Percentiles rank a stretch among this genome's conserved stretches.
Conservation (phyloP, 2,113 vertebrate species). For the Syngnathoides biaculeatus region DNA sequence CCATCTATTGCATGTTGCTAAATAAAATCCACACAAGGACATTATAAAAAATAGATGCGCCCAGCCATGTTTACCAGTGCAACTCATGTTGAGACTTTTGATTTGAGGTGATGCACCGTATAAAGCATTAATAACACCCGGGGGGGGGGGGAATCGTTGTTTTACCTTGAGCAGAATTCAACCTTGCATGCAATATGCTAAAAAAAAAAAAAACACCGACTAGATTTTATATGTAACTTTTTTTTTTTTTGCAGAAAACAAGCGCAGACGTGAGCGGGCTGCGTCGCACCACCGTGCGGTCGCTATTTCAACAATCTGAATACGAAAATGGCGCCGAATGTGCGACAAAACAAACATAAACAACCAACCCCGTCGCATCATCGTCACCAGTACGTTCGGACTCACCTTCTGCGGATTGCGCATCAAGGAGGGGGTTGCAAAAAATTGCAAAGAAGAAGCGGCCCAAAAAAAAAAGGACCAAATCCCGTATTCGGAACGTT, state of each 20-base stretch:
- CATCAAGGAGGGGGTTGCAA: slow-evolving; percentile 32
- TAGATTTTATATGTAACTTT: slow-evolving; percentile 9
- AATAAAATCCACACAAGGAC: not conserved
- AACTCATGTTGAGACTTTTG: slow-evolving; percentile 2
- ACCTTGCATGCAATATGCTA: not conserved
- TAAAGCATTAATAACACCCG: not conserved
- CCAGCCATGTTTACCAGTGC: slow-evolving; percentile 24
- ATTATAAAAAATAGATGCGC: too few species aligned
- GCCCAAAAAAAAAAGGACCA: slow-evolving; percentile 17
- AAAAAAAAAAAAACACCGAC: accelerated
- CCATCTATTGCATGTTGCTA: not conserved
- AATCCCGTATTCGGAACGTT: slow-evolving; percentile 46
- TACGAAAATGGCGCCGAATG: slow-evolving; percentile 74
- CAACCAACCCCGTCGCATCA: slow-evolving; percentile 21
- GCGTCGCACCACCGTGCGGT: slow-evolving; percentile 31
- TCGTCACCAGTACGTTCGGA: not conserved
- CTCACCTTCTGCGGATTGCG: slow-evolving; percentile 64
- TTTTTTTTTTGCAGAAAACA: not conserved
- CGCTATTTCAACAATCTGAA: slow-evolving; percentile 66
- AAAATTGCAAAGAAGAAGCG: slow-evolving; percentile 5
- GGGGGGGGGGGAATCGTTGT: too few species aligned
- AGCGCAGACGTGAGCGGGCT: not conserved
- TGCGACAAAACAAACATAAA: slow-evolving; percentile 61
- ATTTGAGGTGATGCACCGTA: slow-evolving; percentile 11
- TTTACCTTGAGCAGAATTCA: not conserved